These are phyloP conservation scores for Bubo blakistoni DNA, from an alignment of 2,113 vertebrate species.

Conservation along the genomic window DNA sequence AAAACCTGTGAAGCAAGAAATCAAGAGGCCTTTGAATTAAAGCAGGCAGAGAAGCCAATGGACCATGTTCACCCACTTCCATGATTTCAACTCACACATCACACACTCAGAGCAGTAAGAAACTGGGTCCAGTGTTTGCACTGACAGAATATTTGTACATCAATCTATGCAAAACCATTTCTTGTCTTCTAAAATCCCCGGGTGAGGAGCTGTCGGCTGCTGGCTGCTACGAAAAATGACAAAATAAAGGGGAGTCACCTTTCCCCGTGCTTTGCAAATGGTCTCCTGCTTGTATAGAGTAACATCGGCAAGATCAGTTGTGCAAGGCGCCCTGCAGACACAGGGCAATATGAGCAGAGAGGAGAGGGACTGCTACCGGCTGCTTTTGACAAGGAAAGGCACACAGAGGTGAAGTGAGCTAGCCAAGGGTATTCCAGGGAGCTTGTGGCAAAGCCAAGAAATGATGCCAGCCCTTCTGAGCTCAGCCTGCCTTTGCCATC, in stretches of 20 bases:
- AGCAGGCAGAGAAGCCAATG: not conserved
- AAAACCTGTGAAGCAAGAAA: not conserved
- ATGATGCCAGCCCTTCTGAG: constrained; percentile 42
- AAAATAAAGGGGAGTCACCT: not conserved
- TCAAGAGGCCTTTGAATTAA: not conserved
- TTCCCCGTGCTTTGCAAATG: not conserved
- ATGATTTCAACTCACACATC: not conserved
- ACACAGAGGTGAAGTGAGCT: not conserved
- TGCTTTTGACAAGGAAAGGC: constrained; percentile 15
- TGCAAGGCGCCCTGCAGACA: not conserved
- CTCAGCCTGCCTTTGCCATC: constrained; percentile 48
- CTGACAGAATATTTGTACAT: not conserved
- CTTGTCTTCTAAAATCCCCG: not conserved
- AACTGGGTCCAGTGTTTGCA: not conserved
- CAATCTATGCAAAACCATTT: not conserved
- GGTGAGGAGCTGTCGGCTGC: not conserved
- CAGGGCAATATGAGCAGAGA: not conserved
- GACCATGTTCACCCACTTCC: not conserved
- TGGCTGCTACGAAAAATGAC: not conserved
- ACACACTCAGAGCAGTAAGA: not conserved
- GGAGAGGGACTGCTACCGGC: not conserved
- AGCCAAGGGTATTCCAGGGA: constrained; percentile 40
- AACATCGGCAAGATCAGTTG: not conserved
- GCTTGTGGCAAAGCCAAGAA: constrained; percentile 47
- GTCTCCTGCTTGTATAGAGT: not conserved